Percentiles rank a stretch among this genome's conserved stretches.
Conservation (phyloP, 2,888 invertebrate species). For the Latheticus oryzae region DNA sequence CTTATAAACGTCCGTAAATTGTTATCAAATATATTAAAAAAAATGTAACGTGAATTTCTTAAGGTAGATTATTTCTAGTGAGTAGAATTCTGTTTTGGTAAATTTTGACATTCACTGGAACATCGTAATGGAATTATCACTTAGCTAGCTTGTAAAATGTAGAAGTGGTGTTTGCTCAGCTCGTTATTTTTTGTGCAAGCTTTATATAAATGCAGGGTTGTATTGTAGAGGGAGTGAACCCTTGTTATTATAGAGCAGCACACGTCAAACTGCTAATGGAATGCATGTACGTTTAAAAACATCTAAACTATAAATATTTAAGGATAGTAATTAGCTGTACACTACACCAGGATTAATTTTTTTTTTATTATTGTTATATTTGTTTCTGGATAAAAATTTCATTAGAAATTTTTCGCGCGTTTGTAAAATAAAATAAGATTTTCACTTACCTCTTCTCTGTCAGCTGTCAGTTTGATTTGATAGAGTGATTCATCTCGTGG, state of each 20-base stretch:
- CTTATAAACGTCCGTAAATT: too few relatives aligned
- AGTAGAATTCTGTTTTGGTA: too few relatives aligned
- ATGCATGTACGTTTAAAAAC: slow-evolving; percentile 46
- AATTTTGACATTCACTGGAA: slow-evolving; percentile 37
- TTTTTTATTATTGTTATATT: too few relatives aligned
- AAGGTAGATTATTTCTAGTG: too few relatives aligned
- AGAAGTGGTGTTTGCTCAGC: slow-evolving; percentile 58
- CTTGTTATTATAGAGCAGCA: slow-evolving; percentile 59
- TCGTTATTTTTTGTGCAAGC: slow-evolving; percentile 59
- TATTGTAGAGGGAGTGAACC: slow-evolving; percentile 55
- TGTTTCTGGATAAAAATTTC: too few relatives aligned
- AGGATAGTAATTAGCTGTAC: slow-evolving; percentile 13
- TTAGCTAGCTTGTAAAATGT: slow-evolving; percentile 61
- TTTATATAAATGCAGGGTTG: slow-evolving; percentile 54
- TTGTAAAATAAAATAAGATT: slow-evolving; percentile 26
- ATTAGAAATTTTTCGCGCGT: slow-evolving; percentile 5
- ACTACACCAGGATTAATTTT: too few relatives aligned
- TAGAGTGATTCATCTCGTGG: slow-evolving; percentile 53
- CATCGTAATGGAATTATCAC: slow-evolving; percentile 60
- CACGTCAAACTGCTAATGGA: slow-evolving; percentile 57
- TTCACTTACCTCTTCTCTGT: slow-evolving; percentile 42
- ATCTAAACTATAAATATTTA: slow-evolving; percentile 17
- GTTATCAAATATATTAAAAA: too few relatives aligned
- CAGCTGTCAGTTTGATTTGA: slow-evolving; percentile 52
- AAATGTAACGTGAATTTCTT: too few relatives aligned